phyloP scores from a whole-genome alignment of 2,113 vertebrate genomes.

The Melanostigma gelatinosum region DNA sequence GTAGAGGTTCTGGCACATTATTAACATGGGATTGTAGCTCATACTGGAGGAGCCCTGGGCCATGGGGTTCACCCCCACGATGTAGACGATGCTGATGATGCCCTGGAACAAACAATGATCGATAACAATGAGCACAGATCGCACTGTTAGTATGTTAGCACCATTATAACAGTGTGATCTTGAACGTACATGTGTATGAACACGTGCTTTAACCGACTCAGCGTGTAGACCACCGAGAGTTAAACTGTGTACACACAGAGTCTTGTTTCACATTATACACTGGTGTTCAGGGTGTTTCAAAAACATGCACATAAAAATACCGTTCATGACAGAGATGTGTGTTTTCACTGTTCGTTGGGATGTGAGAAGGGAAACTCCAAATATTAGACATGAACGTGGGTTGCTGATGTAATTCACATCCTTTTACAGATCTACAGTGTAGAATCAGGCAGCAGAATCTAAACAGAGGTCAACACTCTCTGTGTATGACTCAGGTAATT shows the following conservation, averaged over 20 bases:
- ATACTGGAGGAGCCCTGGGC: constrained; percentile 83
- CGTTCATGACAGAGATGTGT: constrained; percentile 19
- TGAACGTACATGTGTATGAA: not conserved
- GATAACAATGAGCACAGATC: not conserved
- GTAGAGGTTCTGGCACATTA: constrained; percentile 88
- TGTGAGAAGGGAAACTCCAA: not conserved
- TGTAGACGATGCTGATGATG: constrained; percentile 89
- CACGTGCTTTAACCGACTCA: not conserved
- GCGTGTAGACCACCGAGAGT: not conserved
- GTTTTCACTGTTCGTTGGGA: not conserved
- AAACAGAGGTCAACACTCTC: not conserved
- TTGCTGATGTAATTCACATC: not conserved
- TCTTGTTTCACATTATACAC: constrained; percentile 2
- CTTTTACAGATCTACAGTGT: not conserved
- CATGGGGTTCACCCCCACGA: constrained; percentile 90
- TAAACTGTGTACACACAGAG: not conserved
- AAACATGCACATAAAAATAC: constrained; percentile 28
- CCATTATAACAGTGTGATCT: not conserved
- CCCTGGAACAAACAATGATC: constrained; percentile 70
- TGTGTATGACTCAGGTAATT: not conserved
- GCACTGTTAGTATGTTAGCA: not conserved
- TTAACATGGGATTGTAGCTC: constrained; percentile 86
- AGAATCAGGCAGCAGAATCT: not conserved
- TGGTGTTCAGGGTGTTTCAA: constrained; percentile 17
- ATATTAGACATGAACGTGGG: not conserved